Evolutionary conservation across 2,797 vertebrate species (phyloP).

Genomic region (Arrhamphus sclerolepis): DNA sequence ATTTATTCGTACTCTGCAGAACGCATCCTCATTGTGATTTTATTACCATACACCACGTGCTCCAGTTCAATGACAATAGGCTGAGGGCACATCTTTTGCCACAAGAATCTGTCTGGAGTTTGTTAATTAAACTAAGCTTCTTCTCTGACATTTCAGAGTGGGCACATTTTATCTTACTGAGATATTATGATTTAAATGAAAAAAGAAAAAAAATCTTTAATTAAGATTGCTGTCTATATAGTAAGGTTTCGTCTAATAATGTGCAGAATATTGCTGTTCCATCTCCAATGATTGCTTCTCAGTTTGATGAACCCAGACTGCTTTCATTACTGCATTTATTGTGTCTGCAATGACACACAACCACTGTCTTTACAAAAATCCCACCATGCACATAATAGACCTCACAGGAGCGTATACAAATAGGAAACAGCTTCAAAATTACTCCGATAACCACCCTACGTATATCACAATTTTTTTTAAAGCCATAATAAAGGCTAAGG

Average conservation of each 20-base stretch:
- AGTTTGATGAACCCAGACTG: constrained; percentile 5
- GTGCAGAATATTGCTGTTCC: background rate
- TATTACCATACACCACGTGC: constrained; percentile 37
- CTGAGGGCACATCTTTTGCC: constrained; percentile 25
- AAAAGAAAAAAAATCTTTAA: constrained; percentile 18
- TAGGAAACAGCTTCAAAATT: constrained; percentile 4
- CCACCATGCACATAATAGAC: background rate
- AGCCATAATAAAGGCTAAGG: constrained; percentile 18
- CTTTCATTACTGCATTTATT: constrained; percentile 3
- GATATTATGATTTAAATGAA: constrained; percentile 40
- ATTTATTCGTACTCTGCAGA: constrained; percentile 50
- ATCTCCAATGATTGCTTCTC: constrained; percentile 7
- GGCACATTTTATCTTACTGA: constrained; percentile 28
- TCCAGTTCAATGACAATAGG: constrained; percentile 34
- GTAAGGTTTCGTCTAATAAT: constrained; percentile 14
- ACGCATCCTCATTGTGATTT: constrained; percentile 36
- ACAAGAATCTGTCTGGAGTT: constrained; percentile 29
- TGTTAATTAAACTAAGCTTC: constrained; percentile 49
- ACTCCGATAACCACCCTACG: constrained; percentile 1
- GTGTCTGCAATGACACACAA: constrained; percentile 1
- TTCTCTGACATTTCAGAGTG: constrained; percentile 23
- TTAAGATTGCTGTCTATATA: background rate
- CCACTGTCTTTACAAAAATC: constrained; percentile 3
- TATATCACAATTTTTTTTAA: constrained; percentile 4
- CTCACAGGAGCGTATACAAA: background rate